A percentile compares a stretch with the other conserved stretches of the same genome.
Conservation (phyloP, 2,113 vertebrate species). For the Apteryx owenii region DNA sequence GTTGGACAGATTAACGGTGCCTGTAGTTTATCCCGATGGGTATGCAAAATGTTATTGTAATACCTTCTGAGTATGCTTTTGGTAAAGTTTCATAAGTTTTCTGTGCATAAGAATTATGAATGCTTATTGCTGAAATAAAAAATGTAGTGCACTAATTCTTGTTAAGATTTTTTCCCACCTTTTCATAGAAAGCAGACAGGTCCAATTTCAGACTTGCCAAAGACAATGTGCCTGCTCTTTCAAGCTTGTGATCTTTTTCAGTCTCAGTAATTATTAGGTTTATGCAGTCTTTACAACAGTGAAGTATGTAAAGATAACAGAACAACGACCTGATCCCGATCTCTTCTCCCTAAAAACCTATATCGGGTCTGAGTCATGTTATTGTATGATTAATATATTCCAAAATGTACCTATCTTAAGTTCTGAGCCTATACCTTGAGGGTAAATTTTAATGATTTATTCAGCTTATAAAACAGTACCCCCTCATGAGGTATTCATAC, state of each 20-base stretch:
- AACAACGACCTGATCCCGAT: neutral
- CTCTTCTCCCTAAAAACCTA: neutral
- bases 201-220: neutral
- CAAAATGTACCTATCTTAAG: neutral
- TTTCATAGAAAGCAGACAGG: neutral
- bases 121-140: neutral
- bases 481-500: accelerated
- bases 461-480: neutral
- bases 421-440: neutral
- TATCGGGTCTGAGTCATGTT: neutral
- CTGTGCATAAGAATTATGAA: neutral
- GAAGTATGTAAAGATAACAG: neutral
- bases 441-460: neutral
- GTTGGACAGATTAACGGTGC: conserved; percentile 92
- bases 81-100: neutral
- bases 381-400: neutral
- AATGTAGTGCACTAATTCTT: neutral
- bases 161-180: neutral
- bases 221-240: neutral
- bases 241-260: neutral
- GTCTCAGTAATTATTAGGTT: neutral
- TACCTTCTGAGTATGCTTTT: neutral
- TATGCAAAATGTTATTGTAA: conserved; percentile 70
- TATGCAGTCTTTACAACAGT: neutral
- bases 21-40: conserved; percentile 97